These are phyloP conservation scores for Crotalus horridus DNA, from an alignment of 2,113 vertebrate genomes.

Conservation along the genomic window DNA sequence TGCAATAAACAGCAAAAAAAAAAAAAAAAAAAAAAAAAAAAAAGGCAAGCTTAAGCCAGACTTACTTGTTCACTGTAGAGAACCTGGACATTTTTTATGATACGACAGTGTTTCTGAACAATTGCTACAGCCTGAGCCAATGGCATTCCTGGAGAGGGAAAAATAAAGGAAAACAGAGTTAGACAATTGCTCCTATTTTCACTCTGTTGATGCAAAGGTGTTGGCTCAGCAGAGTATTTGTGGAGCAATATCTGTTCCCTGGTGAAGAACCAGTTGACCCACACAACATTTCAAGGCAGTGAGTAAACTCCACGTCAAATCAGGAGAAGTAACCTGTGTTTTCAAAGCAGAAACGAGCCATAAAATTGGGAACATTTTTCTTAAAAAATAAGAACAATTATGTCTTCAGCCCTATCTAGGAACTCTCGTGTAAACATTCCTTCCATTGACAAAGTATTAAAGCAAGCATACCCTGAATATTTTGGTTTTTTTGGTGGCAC, in stretches of 20 bases:
- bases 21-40: neutral
- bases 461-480: neutral
- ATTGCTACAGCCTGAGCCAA: constrained; percentile 97
- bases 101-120: constrained; percentile 97
- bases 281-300: constrained; percentile 1
- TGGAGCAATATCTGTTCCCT: constrained; percentile 16
- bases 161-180: neutral
- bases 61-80: constrained; percentile 98
- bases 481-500: neutral
- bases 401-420: neutral
- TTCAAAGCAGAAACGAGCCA: constrained; percentile 1
- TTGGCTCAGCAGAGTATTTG: constrained; percentile 7
- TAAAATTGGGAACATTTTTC: neutral
- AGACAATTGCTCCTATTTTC: neutral
- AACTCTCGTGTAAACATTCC: neutral
- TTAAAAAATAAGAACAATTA: neutral
- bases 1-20: neutral
- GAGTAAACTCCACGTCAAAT: neutral
- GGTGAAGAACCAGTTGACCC: constrained; percentile 26
- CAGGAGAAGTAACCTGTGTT: neutral
- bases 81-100: constrained; percentile 98
- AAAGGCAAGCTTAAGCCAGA: neutral
- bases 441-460: neutral
- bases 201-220: neutral
- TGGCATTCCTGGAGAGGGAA: constrained; percentile 84